Evolutionary conservation across 2,888 invertebrate species (phyloP).

Genomic region (Torymus aiolomorphi): DNA sequence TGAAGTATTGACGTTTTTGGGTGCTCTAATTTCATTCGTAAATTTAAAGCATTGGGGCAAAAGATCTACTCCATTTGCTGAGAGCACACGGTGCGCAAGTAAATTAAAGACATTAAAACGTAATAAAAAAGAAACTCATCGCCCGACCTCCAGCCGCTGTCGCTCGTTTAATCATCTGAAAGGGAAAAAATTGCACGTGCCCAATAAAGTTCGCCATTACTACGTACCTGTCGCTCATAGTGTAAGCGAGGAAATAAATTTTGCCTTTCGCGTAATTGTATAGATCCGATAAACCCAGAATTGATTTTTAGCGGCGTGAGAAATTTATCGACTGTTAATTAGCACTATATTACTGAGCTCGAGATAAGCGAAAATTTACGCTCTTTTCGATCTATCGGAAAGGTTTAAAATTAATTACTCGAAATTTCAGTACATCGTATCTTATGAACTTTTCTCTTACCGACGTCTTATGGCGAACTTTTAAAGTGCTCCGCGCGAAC

Average conservation of each 20-base stretch:
- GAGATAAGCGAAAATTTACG: too few relatives aligned
- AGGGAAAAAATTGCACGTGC: constrained; percentile 5
- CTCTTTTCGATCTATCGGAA: too few relatives aligned
- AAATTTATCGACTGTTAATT: constrained; percentile 12
- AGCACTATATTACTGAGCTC: background rate
- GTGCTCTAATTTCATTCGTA: background rate
- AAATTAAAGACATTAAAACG: constrained; percentile 29
- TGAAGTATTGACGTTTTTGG: too few relatives aligned
- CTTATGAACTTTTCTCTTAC: too few relatives aligned
- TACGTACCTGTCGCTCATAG: background rate
- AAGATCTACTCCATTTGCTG: background rate
- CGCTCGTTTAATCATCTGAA: constrained; percentile 27
- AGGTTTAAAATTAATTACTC: background rate
- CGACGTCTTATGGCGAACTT: too few relatives aligned
- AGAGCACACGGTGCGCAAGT: constrained; percentile 3
- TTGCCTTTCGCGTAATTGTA: constrained; percentile 15
- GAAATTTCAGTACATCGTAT: background rate
- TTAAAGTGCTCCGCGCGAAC: too few relatives aligned
- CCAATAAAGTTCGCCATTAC: background rate
- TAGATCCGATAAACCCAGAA: background rate
- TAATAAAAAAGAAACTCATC: constrained; percentile 5
- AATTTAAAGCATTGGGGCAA: background rate
- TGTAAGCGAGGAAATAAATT: background rate
- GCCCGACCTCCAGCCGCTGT: background rate
- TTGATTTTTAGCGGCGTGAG: constrained; percentile 9